Base-by-base conservation (phyloP, 2,888 invertebrate species). In the Agapetus fuscipes region DNA sequence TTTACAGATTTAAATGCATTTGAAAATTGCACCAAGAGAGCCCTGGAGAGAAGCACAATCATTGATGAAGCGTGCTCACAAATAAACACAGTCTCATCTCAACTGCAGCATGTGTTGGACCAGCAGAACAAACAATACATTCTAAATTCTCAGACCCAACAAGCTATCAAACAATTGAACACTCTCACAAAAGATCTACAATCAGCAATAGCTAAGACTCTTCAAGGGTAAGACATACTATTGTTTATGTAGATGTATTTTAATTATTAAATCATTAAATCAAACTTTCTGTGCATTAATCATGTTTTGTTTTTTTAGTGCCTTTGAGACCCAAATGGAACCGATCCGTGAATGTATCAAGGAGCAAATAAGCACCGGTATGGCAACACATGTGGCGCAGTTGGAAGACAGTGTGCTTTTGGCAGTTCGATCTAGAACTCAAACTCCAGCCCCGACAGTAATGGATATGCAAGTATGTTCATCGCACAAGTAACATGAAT, bases 391-490 rank as follows among this genome's bases (percentile, higher is more conserved):
- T 60, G 72, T 74, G 11, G 62, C 71, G 32, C 64, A 65, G 16
- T 58, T 78, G 33, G 76, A 74, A 56, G 72, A 74, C 51, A 72
- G 71, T 50, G 67, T 76, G 12, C 59, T 74, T 17, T 65, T 65
- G 41, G 77, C 76, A 6, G 69, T 82, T 34, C 66, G 80, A 28
- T 83, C 85, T 4, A 70, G 83, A 51, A 76, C 83, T 1, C 80
- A 79, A 10, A 86, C 87, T 3, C 86, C 86, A 1, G 80, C 81
- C 5, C 77, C 82, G 12, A 70, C 73, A 39, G 59, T 70, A 17
- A 62, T 68, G 27, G 76, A 77, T 53, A 56, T 71, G 31, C 64
- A 48, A 20, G 46, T 43, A 25, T 15, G 29, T 17, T 60, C 9
- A 6, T 26, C 11, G 6, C 11, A 28, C n/a, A 11, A 28, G 5